These are phyloP conservation scores for Halictus rubicundus DNA, from an alignment of 1,140 invertebrate genomes.

Conservation along the genomic window DNA sequence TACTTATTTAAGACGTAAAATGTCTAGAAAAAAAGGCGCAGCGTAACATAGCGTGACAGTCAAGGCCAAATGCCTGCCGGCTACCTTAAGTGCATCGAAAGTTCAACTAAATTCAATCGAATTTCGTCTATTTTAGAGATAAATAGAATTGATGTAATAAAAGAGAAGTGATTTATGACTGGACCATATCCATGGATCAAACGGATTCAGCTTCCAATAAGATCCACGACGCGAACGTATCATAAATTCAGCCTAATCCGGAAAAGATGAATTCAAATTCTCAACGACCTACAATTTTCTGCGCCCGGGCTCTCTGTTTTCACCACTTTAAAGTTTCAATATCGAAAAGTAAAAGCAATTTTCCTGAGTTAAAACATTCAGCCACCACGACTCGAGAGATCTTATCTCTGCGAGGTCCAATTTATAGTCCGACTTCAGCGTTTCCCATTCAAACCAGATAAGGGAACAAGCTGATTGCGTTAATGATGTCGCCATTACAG, in stretches of 20 bases:
- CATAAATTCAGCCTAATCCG: not conserved
- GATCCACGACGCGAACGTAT: not conserved
- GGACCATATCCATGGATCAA: too few relatives aligned
- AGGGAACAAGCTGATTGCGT: not conserved
- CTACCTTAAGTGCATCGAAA: too few relatives aligned
- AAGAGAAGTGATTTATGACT: too few relatives aligned
- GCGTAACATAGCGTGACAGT: too few relatives aligned
- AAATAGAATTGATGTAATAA: too few relatives aligned
- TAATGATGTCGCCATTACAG: conserved; percentile 2
- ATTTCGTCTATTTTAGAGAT: too few relatives aligned
- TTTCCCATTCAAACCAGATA: not conserved
- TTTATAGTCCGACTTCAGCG: not conserved
- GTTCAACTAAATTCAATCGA: too few relatives aligned
- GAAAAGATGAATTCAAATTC: not conserved
- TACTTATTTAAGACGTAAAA: too few relatives aligned
- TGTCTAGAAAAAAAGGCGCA: too few relatives aligned
- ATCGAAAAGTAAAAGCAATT: not conserved
- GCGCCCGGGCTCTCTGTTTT: not conserved
- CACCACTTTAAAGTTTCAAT: not conserved
- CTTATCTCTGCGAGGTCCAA: not conserved
- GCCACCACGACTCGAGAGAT: not conserved
- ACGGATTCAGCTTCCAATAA: not conserved
- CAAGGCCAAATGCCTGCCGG: too few relatives aligned
- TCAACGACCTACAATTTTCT: too few relatives aligned
- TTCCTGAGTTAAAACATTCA: not conserved